A percentile compares a stretch with the other conserved stretches of the same genome.
Evolutionary conservation across 2,113 vertebrate species (phyloP).

Genomic region (Erythrolamprus reginae): DNA sequence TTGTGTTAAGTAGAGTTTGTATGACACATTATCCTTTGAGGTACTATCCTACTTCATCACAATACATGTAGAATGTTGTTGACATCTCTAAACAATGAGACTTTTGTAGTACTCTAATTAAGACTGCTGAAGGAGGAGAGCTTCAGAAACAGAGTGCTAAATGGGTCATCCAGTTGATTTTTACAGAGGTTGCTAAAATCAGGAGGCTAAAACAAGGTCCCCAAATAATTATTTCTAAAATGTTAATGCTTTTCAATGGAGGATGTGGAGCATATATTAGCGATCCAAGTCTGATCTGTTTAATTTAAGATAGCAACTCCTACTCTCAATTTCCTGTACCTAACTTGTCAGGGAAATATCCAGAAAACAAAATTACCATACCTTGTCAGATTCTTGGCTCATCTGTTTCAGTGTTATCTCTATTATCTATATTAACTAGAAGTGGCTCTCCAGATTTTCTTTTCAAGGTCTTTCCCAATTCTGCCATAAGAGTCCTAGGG

Average conservation of each 20-base stretch:
- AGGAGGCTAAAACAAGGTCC: background rate
- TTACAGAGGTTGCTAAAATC: background rate
- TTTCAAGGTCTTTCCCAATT: background rate
- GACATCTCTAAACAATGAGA: slow-evolving; percentile 37
- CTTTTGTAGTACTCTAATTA: slow-evolving; percentile 21
- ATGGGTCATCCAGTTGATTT: background rate
- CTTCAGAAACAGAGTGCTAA: background rate
- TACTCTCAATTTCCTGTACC: background rate
- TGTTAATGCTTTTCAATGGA: background rate
- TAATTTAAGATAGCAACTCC: background rate
- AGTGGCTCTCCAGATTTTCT: background rate
- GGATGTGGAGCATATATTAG: background rate
- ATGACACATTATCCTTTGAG: slow-evolving; percentile 23
- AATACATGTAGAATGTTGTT: slow-evolving; percentile 19
- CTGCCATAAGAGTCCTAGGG: background rate
- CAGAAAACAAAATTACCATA: background rate
- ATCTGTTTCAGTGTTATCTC: background rate
- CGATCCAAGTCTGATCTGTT: background rate
- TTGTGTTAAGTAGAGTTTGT: slow-evolving; percentile 33
- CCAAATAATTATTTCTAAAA: background rate
- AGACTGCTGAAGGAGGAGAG: background rate
- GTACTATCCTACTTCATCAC: slow-evolving; percentile 9
- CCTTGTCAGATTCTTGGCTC: background rate
- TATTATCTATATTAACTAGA: background rate
- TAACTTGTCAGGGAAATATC: background rate